Conservation (phyloP, 30 jellyfish, hydroid and myxozoan genomes). For the Chironex yamaguchii region DNA sequence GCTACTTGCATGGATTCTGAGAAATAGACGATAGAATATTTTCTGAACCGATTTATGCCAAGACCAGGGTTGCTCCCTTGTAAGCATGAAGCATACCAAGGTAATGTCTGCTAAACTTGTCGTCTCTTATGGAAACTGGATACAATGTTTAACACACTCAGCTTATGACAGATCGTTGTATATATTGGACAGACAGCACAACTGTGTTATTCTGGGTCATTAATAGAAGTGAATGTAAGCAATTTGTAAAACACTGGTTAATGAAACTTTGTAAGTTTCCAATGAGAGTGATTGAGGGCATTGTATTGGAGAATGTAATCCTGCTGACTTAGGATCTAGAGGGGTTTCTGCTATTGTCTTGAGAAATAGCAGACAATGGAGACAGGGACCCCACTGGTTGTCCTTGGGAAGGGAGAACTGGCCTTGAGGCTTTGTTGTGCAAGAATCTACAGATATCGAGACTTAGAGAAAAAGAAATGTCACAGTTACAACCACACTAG, state of each 20-base stretch:
- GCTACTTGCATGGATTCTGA: too few relatives aligned
- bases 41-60: too few relatives aligned
- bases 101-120: too few relatives aligned
- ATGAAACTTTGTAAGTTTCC: neutral
- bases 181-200: conserved; percentile 66
- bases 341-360: conserved; percentile 2
- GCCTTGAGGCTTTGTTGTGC: neutral
- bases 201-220: conserved; percentile 55
- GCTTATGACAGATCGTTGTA: neutral
- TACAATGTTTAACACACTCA: too few relatives aligned
- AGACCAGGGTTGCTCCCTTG: too few relatives aligned
- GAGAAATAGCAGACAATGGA: neutral
- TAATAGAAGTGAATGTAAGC: conserved; percentile 29
- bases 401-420: neutral
- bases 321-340: conserved; percentile 51
- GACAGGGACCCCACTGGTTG: neutral
- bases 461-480: too few relatives aligned
- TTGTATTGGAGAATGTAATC: conserved; percentile 37
- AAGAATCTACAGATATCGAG: too few relatives aligned
- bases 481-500: neutral
- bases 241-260: conserved; percentile 60
- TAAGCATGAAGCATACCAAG: too few relatives aligned
- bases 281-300: conserved; percentile 39
- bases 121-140: too few relatives aligned
- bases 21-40: too few relatives aligned